Conservation (phyloP, 2,113 vertebrate genomes). For the Acanthisitta chloris region DNA sequence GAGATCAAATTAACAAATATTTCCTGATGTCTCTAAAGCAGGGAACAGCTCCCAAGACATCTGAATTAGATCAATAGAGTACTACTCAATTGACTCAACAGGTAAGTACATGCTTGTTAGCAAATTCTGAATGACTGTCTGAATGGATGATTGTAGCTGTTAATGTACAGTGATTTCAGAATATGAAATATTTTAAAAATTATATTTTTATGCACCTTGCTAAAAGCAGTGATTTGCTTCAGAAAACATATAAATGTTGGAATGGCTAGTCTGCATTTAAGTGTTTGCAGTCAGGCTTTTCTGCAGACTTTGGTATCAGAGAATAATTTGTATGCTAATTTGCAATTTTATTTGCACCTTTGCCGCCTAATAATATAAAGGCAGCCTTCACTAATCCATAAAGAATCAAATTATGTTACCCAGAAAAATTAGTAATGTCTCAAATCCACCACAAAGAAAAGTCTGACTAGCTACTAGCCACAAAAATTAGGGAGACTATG, state of each 20-base stretch:
- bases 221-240: background rate
- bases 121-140: background rate
- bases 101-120: background rate
- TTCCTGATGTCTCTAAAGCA: background rate
- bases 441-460: background rate
- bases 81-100: background rate
- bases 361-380: background rate
- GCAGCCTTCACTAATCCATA: background rate
- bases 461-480: background rate
- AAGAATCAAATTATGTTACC: background rate
- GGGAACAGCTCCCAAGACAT: background rate
- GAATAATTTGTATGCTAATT: background rate
- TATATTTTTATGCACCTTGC: background rate
- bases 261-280: background rate
- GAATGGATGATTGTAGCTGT: background rate
- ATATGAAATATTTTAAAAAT: background rate
- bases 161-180: background rate
- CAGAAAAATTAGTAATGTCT: background rate
- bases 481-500: background rate
- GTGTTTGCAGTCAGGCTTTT: background rate
- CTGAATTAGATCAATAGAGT: background rate
- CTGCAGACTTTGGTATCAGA: background rate
- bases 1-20: conserved; percentile 3
- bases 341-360: background rate
- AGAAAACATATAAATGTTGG: background rate